Conservation (phyloP, 92 coral and sea anemone species). For the Hydrozoanthus gracilis region DNA sequence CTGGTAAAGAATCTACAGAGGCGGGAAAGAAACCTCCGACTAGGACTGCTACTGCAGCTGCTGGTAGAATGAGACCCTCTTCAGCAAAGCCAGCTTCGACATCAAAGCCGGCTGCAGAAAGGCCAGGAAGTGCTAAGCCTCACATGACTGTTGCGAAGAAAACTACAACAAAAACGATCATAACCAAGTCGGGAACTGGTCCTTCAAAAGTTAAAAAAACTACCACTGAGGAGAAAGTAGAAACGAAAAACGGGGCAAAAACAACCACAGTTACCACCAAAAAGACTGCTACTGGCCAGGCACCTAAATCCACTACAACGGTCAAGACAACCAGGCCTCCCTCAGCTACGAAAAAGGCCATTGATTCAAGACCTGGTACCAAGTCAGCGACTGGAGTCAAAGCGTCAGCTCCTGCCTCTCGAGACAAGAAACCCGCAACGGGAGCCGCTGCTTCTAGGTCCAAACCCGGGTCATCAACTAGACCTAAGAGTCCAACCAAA, state of each 20-base stretch:
- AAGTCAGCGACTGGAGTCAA: constrained; percentile 15
- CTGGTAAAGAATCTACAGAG: constrained; percentile 9
- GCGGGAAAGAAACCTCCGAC: constrained; percentile 8
- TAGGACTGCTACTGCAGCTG: background rate
- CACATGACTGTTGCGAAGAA: constrained; percentile 39
- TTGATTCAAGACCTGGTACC: constrained; percentile 25
- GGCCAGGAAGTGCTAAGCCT: constrained; percentile 33
- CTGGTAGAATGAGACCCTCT: constrained; percentile 15
- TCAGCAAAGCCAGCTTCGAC: constrained; percentile 21
- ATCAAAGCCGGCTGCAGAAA: constrained; percentile 19
- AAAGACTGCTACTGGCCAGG: constrained; percentile 35
- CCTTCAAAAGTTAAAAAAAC: constrained; percentile 39
- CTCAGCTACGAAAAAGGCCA: constrained; percentile 28
- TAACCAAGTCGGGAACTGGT: constrained; percentile 46
- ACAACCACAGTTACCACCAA: constrained; percentile 39
- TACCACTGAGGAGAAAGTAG: constrained; percentile 7
- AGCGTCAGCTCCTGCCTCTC: constrained; percentile 27
- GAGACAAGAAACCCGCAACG: constrained; percentile 36
- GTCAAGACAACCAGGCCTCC: constrained; percentile 37
- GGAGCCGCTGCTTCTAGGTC: constrained; percentile 1
- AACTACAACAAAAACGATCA: constrained; percentile 41
- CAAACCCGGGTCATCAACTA: constrained; percentile 19
- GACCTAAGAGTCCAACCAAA: constrained; percentile 27
- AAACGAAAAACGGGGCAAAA: constrained; percentile 31
- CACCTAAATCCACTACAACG: constrained; percentile 49